Evolutionary conservation across 1,140 invertebrate genomes (phyloP).

Genomic region (Hesperophylax magnus): DNA sequence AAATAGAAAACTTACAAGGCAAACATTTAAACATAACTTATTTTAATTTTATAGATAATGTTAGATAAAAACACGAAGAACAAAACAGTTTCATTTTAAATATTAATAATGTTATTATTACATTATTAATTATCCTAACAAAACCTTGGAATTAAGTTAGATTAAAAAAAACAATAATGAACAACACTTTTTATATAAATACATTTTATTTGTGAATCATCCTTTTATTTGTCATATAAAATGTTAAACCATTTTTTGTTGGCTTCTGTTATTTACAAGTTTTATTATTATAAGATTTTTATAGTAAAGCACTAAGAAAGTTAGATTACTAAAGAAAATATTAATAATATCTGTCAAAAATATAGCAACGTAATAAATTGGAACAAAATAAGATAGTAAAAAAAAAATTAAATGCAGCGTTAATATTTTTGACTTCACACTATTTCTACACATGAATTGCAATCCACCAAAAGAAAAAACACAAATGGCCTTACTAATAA

Average conservation of each 20-base stretch:
- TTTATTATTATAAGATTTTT: background rate
- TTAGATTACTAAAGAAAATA: background rate
- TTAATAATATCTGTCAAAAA: background rate
- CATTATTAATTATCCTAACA: too few relatives aligned
- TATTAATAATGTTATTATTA: background rate
- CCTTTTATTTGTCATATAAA: background rate
- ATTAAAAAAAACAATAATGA: background rate
- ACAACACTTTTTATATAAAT: conserved; percentile 11
- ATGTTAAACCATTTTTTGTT: background rate
- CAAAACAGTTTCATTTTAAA: background rate
- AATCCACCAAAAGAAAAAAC: too few relatives aligned
- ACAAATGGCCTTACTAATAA: too few relatives aligned
- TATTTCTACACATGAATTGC: too few relatives aligned
- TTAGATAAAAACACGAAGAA: background rate
- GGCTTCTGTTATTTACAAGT: background rate
- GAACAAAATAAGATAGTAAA: too few relatives aligned
- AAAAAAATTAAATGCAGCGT: too few relatives aligned
- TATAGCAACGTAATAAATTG: too few relatives aligned
- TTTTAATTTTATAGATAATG: background rate
- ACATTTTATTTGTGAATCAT: conserved; percentile 14
- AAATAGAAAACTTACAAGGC: background rate
- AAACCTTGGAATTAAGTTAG: background rate
- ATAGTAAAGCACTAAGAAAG: background rate
- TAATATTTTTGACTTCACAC: too few relatives aligned
- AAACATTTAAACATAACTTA: background rate